Evolutionary conservation across 2,888 invertebrate genomes (phyloP), one percentile per base, ranked within the genome.

Genomic region (Aspidapion aeneum): DNA sequence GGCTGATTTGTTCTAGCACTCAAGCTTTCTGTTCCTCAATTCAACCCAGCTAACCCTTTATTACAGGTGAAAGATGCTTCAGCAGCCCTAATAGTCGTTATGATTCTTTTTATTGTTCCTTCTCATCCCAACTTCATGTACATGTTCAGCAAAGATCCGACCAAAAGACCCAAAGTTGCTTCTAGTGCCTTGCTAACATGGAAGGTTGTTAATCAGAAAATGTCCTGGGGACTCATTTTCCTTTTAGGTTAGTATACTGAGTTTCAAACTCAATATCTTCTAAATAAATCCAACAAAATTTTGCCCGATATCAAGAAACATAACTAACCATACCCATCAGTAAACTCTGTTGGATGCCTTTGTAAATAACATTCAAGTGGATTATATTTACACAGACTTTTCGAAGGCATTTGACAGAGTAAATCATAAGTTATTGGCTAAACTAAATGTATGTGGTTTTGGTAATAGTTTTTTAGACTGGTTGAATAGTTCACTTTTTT

Each of bases 171-270:
- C 0, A 84, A 81, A 1, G 85, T 85, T 60, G 82, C 89, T 0
- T 88, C 91, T 0, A 83, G 89, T 0, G 86, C 90, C 0, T 81
- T 94, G 20, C 86, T 95, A 57, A 90, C 90, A 16, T 96, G 96
- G 96, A 89, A 89, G 66, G 88, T 89, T 55, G 86, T 94, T 20
- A 91, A 94, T 74, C 85, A 90, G 60, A 93, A 92, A 76, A 87
- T 95, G 70, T 94, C 95, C 2, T 96, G 96, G 96, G 93, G 94
- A 55, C 85, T 96, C 2, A 86, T 96, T 21, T 87, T 96, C 73
- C 84, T 96, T 58, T 84, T 96, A 59, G 35, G 35, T 35, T 7
- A 35, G 35, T n/a, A n/a, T n/a, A n/a, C n/a, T n/a, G n/a, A n/a
- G n/a, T n/a, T n/a, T n/a, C n/a, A n/a, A n/a, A n/a, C n/a, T n/a